phyloP scores from a whole-genome alignment of 2,888 invertebrate genomes.

The Agriopis marginaria region DNA sequence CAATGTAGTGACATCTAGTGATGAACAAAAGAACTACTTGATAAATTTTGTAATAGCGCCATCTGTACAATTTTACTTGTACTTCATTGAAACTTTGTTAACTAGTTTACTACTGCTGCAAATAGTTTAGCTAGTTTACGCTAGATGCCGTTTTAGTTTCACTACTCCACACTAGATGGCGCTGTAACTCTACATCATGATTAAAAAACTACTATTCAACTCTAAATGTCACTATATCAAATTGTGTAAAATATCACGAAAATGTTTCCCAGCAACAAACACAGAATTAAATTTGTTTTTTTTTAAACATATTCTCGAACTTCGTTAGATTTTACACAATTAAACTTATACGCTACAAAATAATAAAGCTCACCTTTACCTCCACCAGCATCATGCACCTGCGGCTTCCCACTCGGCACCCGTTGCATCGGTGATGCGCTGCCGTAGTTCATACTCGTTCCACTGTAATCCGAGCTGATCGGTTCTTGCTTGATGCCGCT shows the following conservation, averaged over 20 bases:
- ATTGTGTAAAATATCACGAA: conserved; percentile 12
- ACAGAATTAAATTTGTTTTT: background rate
- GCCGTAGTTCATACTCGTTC: conserved; percentile 83
- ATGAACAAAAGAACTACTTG: conserved; percentile 29
- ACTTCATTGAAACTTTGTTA: conserved; percentile 29
- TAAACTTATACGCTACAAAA: conserved; percentile 27
- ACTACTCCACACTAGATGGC: conserved; percentile 39
- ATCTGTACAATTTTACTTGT: conserved; percentile 54
- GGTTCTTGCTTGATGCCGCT: conserved; percentile 86
- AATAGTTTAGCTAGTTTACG: background rate
- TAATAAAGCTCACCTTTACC: conserved; percentile 81
- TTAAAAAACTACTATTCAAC: conserved; percentile 47
- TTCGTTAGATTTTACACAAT: conserved; percentile 9
- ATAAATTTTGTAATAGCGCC: conserved; percentile 46
- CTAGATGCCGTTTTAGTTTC: conserved; percentile 21
- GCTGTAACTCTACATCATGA: background rate
- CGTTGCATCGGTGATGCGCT: conserved; percentile 83
- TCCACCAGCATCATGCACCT: conserved; percentile 84
- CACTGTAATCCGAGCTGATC: conserved; percentile 81
- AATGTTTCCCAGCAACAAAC: background rate
- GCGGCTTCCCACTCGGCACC: conserved; percentile 83
- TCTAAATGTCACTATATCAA: conserved; percentile 57
- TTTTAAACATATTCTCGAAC: background rate
- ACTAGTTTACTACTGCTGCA: background rate
- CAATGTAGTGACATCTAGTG: conserved; percentile 62